phyloP scores from a whole-genome alignment of 2,888 invertebrate species.

The Hyles lineata region DNA sequence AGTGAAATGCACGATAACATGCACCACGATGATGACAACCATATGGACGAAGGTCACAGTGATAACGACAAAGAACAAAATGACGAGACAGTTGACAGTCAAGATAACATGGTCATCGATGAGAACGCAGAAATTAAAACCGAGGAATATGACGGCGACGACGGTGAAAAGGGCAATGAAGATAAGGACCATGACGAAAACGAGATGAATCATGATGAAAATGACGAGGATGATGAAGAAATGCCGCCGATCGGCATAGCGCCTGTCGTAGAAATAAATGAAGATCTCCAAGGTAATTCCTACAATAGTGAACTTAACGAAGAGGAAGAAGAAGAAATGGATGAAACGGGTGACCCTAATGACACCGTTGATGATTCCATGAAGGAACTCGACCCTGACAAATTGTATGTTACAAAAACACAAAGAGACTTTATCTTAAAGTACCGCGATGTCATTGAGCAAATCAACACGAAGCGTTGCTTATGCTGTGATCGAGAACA shows the following conservation, averaged over 20 bases:
- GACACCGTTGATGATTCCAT: constrained; percentile 57
- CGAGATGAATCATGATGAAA: constrained; percentile 57
- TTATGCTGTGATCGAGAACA: constrained; percentile 78
- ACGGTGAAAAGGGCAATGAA: constrained; percentile 48
- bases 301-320: constrained; percentile 69
- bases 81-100: constrained; percentile 56
- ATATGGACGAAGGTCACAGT: constrained; percentile 53
- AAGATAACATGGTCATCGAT: constrained; percentile 54
- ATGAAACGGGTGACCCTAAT: constrained; percentile 58
- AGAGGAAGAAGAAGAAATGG: constrained; percentile 64
- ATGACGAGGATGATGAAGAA: constrained; percentile 70
- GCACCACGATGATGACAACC: constrained; percentile 50
- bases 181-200: constrained; percentile 57
- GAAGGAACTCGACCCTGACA: constrained; percentile 70
- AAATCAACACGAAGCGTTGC: constrained; percentile 80
- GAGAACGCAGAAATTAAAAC: constrained; percentile 49
- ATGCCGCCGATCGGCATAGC: constrained; percentile 67
- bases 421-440: constrained; percentile 78
- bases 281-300: constrained; percentile 71
- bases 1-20: constrained; percentile 46
- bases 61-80: constrained; percentile 57
- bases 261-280: constrained; percentile 78
- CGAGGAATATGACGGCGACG: constrained; percentile 50
- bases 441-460: constrained; percentile 77
- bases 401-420: constrained; percentile 72